These are phyloP conservation scores for Adrianichthys oophorus DNA, from an alignment of 2,797 vertebrate species.

Conservation along the genomic window DNA sequence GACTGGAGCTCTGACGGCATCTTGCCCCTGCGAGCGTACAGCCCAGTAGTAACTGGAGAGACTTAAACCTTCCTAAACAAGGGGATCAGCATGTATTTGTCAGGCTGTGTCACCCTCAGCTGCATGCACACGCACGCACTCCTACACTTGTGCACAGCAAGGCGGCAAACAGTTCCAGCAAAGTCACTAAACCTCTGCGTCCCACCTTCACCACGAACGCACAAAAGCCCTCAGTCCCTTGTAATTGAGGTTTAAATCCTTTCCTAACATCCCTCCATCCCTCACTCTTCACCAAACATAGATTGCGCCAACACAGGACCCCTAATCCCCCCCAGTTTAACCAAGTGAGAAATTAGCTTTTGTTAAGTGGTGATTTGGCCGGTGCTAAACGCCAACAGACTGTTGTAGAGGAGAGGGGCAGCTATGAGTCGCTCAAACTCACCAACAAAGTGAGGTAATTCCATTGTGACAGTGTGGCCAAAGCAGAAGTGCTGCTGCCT, in stretches of 20 bases:
- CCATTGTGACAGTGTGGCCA: conserved; percentile 59
- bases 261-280: conserved; percentile 58
- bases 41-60: conserved; percentile 51
- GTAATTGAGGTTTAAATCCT: conserved; percentile 81
- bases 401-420: conserved; percentile 66
- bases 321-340: conserved; percentile 79
- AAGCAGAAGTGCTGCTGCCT: conserved; percentile 21
- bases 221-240: conserved; percentile 64
- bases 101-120: conserved; percentile 69
- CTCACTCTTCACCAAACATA: conserved; percentile 67
- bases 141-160: conserved; percentile 6
- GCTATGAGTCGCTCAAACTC: conserved; percentile 37
- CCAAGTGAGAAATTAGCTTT: conserved; percentile 83
- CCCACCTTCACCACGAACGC: conserved; percentile 64
- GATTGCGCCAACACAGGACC: conserved; percentile 61
- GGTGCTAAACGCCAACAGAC: conserved; percentile 68
- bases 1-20: conserved; percentile 34
- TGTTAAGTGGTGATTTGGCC: conserved; percentile 81
- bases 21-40: conserved; percentile 19
- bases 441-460: conserved; percentile 61
- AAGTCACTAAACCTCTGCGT: conserved; percentile 56
- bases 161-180: conserved; percentile 49
- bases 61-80: conserved; percentile 78
- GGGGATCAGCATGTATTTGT: conserved; percentile 79
- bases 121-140: conserved; percentile 23